These are phyloP conservation scores for Cirrhinus molitorella DNA, from an alignment of 2,797 vertebrate genomes.

Conservation along the genomic window DNA sequence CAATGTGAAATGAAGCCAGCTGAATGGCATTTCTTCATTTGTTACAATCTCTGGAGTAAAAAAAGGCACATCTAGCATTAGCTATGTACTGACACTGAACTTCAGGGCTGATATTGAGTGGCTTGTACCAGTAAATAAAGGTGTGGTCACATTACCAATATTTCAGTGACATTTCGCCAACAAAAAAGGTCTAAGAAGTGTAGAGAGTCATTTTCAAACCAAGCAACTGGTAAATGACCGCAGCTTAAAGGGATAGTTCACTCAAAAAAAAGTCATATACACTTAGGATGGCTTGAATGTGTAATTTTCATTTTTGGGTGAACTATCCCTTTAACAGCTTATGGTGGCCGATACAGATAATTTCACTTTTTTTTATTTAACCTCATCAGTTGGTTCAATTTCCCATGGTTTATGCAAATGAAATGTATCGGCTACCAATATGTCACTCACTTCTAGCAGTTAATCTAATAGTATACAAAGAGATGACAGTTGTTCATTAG, in stretches of 20 bases:
- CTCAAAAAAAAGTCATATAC: too few relatives aligned
- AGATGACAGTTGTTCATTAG: background rate
- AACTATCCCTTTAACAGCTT: background rate
- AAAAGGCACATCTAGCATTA: background rate
- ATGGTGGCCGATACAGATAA: background rate
- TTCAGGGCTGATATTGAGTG: background rate
- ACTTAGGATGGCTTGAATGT: too few relatives aligned
- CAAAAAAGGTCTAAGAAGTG: background rate
- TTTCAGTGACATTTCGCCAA: background rate
- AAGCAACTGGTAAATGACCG: background rate
- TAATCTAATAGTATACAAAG: background rate
- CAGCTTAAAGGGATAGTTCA: background rate
- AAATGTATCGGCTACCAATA: background rate
- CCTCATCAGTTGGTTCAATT: background rate
- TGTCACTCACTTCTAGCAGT: background rate
- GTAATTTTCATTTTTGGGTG: too few relatives aligned
- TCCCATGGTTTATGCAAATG: too few relatives aligned
- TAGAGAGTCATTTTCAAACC: background rate
- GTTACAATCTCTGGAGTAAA: constrained; percentile 13
- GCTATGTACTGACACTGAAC: background rate
- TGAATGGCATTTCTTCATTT: constrained; percentile 23
- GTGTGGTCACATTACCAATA: background rate
- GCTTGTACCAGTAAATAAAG: background rate
- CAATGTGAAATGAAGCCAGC: constrained; percentile 9
- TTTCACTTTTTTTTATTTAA: background rate